These are phyloP conservation scores for Acrocyrtus sp. DNA, from an alignment of 2,888 invertebrate genomes.

Conservation along the genomic window DNA sequence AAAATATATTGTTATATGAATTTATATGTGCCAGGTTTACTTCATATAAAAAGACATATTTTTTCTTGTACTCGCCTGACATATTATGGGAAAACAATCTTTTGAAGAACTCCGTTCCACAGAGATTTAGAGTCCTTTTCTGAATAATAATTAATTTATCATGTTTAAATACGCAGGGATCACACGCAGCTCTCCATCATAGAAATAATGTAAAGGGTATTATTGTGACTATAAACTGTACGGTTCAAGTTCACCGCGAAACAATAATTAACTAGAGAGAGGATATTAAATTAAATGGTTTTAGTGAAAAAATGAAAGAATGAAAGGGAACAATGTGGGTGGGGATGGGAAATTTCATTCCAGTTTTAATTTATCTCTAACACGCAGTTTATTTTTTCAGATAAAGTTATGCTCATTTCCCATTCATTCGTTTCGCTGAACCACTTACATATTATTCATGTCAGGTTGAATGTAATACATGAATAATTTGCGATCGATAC, in stretches of 20 bases:
- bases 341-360: neutral
- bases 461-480: neutral
- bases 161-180: no score
- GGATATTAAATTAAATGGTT: no score
- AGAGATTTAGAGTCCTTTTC: neutral
- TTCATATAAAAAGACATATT: no score
- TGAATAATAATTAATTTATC: neutral
- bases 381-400: neutral
- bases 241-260: neutral
- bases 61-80: no score
- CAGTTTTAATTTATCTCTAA: neutral
- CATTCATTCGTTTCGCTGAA: neutral
- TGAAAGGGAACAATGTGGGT: neutral
- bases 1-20: no score
- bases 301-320: neutral
- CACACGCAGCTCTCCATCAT: no score
- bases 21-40: no score
- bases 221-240: no score
- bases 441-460: neutral
- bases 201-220: no score
- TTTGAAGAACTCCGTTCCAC: neutral
- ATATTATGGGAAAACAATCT: no score
- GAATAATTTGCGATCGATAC: neutral
- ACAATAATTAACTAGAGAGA: neutral
- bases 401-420: neutral